phyloP scores from a whole-genome alignment of 2,888 invertebrate genomes.

The Xestia xanthographa region DNA sequence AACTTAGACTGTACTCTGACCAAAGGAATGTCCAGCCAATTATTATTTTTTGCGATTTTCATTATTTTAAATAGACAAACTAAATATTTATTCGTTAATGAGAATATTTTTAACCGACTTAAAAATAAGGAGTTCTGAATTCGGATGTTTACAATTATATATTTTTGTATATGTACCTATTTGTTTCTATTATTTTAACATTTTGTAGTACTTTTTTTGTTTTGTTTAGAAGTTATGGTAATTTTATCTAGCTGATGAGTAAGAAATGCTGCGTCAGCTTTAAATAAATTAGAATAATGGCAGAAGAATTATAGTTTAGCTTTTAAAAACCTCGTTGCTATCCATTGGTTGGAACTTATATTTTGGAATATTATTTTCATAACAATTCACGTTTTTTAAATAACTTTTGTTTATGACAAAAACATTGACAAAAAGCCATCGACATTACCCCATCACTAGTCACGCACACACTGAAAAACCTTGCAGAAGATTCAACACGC shows the following conservation, averaged over 20 bases:
- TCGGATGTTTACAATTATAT: too few relatives aligned
- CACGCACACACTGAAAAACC: slow-evolving; percentile 67
- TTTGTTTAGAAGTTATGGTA: background rate
- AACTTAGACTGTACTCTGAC: background rate
- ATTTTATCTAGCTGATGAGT: background rate
- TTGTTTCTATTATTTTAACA: background rate
- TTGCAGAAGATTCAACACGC: slow-evolving; percentile 65
- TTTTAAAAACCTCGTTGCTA: background rate
- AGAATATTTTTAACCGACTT: too few relatives aligned
- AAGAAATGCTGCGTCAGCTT: background rate
- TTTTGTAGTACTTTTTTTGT: background rate
- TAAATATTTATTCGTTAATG: background rate
- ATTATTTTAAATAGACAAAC: too few relatives aligned
- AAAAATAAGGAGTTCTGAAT: too few relatives aligned
- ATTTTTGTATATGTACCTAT: too few relatives aligned
- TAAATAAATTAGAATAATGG: background rate
- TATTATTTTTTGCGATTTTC: too few relatives aligned
- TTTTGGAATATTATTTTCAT: background rate
- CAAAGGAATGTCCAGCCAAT: too few relatives aligned
- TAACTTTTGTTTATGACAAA: background rate
- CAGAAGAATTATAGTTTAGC: background rate
- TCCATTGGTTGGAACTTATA: background rate
- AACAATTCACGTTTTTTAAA: background rate
- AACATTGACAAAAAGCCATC: slow-evolving; percentile 36
- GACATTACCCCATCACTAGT: slow-evolving; percentile 51